Evolutionary conservation across 2,888 invertebrate genomes (phyloP).

Genomic region (Mechanitis mazaeus): DNA sequence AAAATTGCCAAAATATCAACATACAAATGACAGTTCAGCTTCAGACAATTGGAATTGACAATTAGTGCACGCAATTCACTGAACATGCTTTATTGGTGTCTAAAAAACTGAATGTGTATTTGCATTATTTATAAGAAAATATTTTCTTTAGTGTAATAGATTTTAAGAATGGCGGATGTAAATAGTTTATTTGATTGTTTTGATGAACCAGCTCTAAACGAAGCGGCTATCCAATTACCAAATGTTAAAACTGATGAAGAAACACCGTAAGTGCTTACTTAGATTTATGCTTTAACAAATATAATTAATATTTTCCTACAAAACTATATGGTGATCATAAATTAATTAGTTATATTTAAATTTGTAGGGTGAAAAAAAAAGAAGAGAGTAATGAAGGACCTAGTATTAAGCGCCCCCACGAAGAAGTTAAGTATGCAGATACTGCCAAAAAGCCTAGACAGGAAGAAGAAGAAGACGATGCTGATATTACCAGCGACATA

Average conservation of each 20-base stretch:
- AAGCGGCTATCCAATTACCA: constrained; percentile 47
- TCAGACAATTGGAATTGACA: background rate
- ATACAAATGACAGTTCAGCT: background rate
- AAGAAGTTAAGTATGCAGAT: constrained; percentile 55
- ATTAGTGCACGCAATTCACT: background rate
- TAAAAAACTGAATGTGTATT: background rate
- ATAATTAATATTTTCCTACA: no score
- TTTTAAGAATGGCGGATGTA: constrained; percentile 49
- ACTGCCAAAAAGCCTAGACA: constrained; percentile 52
- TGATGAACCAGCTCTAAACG: constrained; percentile 48
- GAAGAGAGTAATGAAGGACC: constrained; percentile 21
- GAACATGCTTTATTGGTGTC: background rate
- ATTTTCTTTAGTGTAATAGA: background rate
- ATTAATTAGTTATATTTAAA: background rate
- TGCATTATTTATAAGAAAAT: constrained; percentile 2
- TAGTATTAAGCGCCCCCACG: constrained; percentile 55
- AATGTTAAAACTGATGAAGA: constrained; percentile 40
- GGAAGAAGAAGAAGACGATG: constrained; percentile 45
- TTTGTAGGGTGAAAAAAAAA: background rate
- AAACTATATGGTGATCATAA: no score
- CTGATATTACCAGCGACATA: constrained; percentile 54
- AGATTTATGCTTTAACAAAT: constrained; percentile 19
- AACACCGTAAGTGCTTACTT: constrained; percentile 48
- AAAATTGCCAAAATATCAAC: no score
- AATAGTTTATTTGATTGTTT: constrained; percentile 66